Base-by-base conservation (phyloP, 2,113 vertebrate species). In the Cynoglossus semilaevis region DNA sequence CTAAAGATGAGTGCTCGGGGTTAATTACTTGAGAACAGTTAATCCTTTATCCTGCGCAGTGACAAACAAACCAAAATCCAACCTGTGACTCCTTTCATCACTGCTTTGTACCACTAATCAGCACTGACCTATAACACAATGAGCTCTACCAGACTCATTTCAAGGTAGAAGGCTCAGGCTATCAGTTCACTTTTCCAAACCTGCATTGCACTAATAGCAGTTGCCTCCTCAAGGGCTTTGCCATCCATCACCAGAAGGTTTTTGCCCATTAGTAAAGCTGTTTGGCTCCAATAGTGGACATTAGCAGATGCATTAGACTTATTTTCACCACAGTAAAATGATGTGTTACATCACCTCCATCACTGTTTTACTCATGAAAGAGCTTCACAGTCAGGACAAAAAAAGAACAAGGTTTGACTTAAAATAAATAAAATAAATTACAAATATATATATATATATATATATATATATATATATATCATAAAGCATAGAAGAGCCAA, bases 171-270 rank as follows among this genome's bases (percentile, higher is more conserved):
- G 40, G 49, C 34, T 40, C 17, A 9, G 48, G 65, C 14, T 45
- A 70, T 79, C 69, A 61, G 17, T 50, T 46, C 17, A 58, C 11
- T 51, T 72, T 70, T 76, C 41, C 29, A 40, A 38, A 38, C 36
- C 8, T 1, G 18, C 57, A 61, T 53, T 51, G 54, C 58, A 43
- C 67, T 76, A 80, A 83, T 58, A 67, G 74, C 75, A 51, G 46
- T 51, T 55, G 40, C 57, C 15, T 72, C 64, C 74, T 67, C 19
- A 43, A 66, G 63, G 68, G 57, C 63, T 55, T 63, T 68, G 70
- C 59, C 78, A 81, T 80, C 72, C 55, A 80, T 80, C 77, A 72
- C 17, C 63, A 15, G 51, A 62, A 43, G 48, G 80, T 15, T 61
- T 61, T 51, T 22, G 50, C 64, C 61, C 67, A 66, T 86, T 72